These are phyloP conservation scores for Acanthochromis polyacanthus DNA, from an alignment of 2,113 vertebrate species.

Conservation along the genomic window DNA sequence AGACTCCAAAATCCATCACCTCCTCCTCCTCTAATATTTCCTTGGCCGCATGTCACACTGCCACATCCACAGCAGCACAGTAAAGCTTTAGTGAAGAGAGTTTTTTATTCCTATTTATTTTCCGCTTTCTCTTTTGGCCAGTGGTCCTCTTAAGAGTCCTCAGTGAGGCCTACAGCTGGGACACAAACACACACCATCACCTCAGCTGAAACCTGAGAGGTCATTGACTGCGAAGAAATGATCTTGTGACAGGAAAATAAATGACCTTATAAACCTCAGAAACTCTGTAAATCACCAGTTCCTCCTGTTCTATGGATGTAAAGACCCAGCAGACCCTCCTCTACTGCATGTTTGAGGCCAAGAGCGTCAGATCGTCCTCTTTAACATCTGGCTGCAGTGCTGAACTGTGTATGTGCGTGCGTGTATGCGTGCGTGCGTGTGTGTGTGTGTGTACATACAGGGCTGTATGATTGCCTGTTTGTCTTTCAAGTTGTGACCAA, in stretches of 20 bases:
- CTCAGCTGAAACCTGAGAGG: slow-evolving; percentile 24
- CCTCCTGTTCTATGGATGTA: slow-evolving; percentile 23
- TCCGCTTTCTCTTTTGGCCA: slow-evolving; percentile 38
- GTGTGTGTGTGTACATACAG: slow-evolving; percentile 38
- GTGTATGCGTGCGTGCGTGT: slow-evolving; percentile 32
- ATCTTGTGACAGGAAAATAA: slow-evolving; percentile 22
- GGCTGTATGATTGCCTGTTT: slow-evolving; percentile 48
- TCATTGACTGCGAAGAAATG: not conserved
- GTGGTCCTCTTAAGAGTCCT: slow-evolving; percentile 22
- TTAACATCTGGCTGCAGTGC: slow-evolving; percentile 13
- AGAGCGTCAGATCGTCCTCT: slow-evolving; percentile 32
- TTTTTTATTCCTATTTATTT: slow-evolving; percentile 42
- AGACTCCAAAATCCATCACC: slow-evolving; percentile 86
- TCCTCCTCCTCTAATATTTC: slow-evolving; percentile 89
- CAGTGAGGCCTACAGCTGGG: slow-evolving; percentile 17
- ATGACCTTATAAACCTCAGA: slow-evolving; percentile 51
- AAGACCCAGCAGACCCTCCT: slow-evolving; percentile 24
- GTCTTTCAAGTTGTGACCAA: slow-evolving; percentile 39
- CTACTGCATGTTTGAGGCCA: slow-evolving; percentile 66
- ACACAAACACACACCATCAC: slow-evolving; percentile 35
- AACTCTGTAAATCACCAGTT: slow-evolving; percentile 42
- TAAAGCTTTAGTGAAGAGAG: slow-evolving; percentile 46
- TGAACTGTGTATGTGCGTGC: slow-evolving; percentile 20
- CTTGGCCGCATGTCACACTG: slow-evolving; percentile 81
- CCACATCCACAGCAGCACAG: slow-evolving; percentile 67